These are phyloP conservation scores for Catajapyx aquilonaris DNA, from an alignment of 1,140 invertebrate genomes.

Conservation along the genomic window DNA sequence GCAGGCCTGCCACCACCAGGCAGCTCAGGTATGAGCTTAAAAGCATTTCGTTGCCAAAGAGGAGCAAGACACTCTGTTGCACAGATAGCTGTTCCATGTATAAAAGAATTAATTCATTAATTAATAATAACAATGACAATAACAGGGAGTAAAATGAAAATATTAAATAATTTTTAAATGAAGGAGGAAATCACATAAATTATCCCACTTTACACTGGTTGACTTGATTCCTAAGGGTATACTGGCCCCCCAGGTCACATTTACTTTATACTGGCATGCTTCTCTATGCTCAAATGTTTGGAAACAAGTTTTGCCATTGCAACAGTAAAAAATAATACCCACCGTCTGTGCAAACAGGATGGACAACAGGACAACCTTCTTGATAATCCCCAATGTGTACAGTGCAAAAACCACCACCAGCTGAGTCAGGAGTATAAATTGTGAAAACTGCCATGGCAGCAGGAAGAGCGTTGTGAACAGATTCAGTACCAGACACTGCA, in stretches of 20 bases:
- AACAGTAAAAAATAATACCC: conserved; percentile 16
- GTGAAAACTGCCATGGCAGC: conserved; percentile 51
- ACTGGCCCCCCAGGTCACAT: no score
- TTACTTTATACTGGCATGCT: no score
- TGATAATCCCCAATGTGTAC: conserved; percentile 36
- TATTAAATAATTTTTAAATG: conserved; percentile 7
- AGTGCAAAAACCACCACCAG: conserved; percentile 35
- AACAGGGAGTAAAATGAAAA: conserved; percentile 20
- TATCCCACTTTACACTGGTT: no score
- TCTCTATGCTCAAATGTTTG: no score
- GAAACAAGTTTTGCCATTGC: no score
- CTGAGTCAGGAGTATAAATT: conserved; percentile 53
- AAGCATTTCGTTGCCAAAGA: conserved; percentile 42
- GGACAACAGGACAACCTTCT: conserved; percentile 20
- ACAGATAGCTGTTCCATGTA: conserved; percentile 27
- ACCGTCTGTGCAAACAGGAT: conserved; percentile 23
- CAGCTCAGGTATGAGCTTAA: conserved; percentile 40
- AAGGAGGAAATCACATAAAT: conserved; percentile 6
- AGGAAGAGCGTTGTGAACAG: conserved; percentile 24
- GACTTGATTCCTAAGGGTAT: no score
- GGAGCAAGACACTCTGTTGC: conserved; percentile 21
- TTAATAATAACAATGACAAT: conserved; percentile 10
- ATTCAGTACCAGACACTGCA: neutral
- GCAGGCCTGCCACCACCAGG: conserved; percentile 16
- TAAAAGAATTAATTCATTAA: no score